phyloP scores from a whole-genome alignment of 2,113 vertebrate species.

The Lutjanus erythropterus region DNA sequence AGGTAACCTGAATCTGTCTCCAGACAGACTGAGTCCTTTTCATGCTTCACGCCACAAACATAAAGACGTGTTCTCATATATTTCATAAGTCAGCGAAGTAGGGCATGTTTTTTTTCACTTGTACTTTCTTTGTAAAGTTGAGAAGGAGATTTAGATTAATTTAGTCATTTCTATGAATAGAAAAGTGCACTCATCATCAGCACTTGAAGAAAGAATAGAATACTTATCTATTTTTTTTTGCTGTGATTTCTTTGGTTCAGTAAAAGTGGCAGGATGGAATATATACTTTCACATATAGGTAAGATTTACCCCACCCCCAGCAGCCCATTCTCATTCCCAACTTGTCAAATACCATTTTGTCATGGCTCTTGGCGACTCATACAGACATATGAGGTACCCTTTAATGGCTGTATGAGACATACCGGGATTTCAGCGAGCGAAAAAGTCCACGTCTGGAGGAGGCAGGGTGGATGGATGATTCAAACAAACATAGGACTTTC shows the following conservation, averaged over 20 bases:
- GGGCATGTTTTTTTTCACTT: not conserved
- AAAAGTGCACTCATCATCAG: not conserved
- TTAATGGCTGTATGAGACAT: too few relatives aligned
- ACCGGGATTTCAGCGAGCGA: too few relatives aligned
- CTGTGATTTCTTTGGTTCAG: not conserved
- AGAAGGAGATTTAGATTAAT: not conserved
- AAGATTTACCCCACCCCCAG: not conserved
- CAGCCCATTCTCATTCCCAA: too few relatives aligned
- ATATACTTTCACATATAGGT: not conserved
- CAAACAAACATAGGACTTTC: too few relatives aligned
- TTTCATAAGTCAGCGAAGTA: constrained; percentile 9
- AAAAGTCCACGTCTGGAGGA: too few relatives aligned
- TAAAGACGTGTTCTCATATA: not conserved
- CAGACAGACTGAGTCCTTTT: constrained; percentile 52
- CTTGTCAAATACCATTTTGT: too few relatives aligned
- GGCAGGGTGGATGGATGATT: too few relatives aligned
- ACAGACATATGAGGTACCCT: too few relatives aligned
- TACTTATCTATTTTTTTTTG: not conserved
- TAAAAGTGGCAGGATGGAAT: too few relatives aligned
- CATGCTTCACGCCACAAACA: constrained; percentile 32
- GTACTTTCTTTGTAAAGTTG: constrained; percentile 1
- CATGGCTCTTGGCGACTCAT: too few relatives aligned
- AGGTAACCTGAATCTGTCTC: constrained; percentile 47
- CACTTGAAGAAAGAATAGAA: not conserved
- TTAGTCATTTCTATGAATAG: not conserved